Evolutionary conservation across 1,140 invertebrate genomes (phyloP), one percentile per base, ranked within the genome.

Genomic region (Lordiphosa mommai): DNA sequence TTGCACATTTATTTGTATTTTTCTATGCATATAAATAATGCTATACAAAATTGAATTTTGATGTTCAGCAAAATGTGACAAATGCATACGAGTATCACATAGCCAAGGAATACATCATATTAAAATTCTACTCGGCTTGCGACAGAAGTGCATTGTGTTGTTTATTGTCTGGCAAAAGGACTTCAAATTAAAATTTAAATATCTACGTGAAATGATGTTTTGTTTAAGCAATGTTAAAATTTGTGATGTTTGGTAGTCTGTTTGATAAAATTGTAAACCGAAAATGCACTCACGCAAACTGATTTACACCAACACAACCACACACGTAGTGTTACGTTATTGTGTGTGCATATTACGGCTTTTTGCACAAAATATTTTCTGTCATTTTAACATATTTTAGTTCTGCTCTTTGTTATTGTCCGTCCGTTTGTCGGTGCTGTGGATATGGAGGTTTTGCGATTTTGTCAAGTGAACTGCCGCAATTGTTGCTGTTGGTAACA

Each of bases 391-490:
- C 64, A 68, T 68, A 57, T 59, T 73, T 72, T 52, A 57, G 55
- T 71, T 52, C 43, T 61, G 56, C 59, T 37, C 61, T 53, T 49
- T 70, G 50, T 56, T 79, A 47, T 37, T 61, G 58, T 10, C 47
- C 6, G 7, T 17, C 2, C 20, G 9, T 38, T 17, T 59, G 38
- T 48, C 16, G n/a, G 41, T 53, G 53, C 34, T 47, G 29, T 30
- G 29, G 27, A 47, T 33, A 4, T 34, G 48, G 10, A 49, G 51
- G 58, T 74, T 74, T 55, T 82, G 71, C 79, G 76, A 80, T 82
- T 80, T 82, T 80, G 71, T 82, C 71, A 80, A 74, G 71, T 76
- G 61, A 51, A 80, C 71, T 67, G 66, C 57, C 76, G 61, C 36
- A 43, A 30, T 30, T 53, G 48, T 57, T 38, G 46, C 69, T 52